These are phyloP conservation scores for Eudyptes chrysolophus DNA, from an alignment of 2,113 vertebrate genomes.

Conservation along the genomic window DNA sequence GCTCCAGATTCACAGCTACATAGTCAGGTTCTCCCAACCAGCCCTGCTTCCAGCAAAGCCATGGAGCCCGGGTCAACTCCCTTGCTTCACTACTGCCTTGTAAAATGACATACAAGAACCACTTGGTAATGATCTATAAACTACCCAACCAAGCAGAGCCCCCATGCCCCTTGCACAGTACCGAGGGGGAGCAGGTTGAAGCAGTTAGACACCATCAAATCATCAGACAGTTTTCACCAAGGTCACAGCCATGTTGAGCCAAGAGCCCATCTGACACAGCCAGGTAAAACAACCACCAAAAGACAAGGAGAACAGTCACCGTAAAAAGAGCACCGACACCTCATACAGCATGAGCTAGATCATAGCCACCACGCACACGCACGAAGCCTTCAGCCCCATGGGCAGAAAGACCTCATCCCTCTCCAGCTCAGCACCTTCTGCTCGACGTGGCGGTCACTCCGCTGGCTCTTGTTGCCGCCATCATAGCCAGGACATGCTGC, in stretches of 20 bases:
- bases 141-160: background rate
- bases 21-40: background rate
- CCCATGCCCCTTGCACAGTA: background rate
- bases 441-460: accelerated
- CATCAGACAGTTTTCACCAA: background rate
- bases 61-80: background rate
- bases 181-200: background rate
- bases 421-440: background rate
- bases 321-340: background rate
- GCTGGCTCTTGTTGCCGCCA: accelerated
- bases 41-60: background rate
- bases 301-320: background rate
- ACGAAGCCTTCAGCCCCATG: background rate
- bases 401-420: background rate
- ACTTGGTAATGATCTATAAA: background rate
- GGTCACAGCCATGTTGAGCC: background rate
- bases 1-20: background rate
- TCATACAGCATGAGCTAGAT: accelerated
- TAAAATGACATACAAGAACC: background rate
- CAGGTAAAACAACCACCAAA: too few species aligned
- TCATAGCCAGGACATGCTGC: accelerated
- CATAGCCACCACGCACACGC: accelerated
- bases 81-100: background rate
- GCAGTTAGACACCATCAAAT: background rate
- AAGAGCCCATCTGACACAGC: background rate